Base-by-base conservation (phyloP, 2,888 invertebrate genomes). In the Lycaena phlaeas region DNA sequence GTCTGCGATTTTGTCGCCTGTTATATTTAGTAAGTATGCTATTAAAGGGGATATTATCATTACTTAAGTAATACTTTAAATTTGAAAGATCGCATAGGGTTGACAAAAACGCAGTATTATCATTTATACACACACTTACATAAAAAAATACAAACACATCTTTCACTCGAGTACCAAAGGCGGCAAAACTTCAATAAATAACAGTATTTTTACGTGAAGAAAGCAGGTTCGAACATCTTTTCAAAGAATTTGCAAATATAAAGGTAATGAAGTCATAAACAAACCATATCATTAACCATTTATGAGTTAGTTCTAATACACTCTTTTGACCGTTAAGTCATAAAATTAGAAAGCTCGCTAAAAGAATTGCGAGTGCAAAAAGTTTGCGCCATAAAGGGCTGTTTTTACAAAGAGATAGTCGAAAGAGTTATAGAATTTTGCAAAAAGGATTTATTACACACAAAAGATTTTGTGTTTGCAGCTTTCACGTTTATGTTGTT, bases 281-380 rank as follows among this genome's bases (percentile, higher is more conserved):
- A 18, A 22, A 34, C 11, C 3, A 22, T 3, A 9, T 22, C 4
- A 34, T n/a, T 34, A 18, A 12, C 11, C 22, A 18, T 7, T 17
- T 12, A 17, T 17, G 17, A 18, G 34, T 34, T 12, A 18, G 15
- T 18, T 14, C 7, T 18, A 18, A n/a, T 12, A 14, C 9, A 29
- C 14, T n/a, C 5, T 14, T 4, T 1, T 4, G n/a, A 6, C 18
- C 22, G 34, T 34, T 34, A 22, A 7, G 22, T 12, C 18, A 34
- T 34, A 34, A 34, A 34, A 18, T 34, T 34, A 37, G 40, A 42
- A 50, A 54, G 56, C 54, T 62, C 9, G 22, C 22, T 22, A 22
- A 68, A 51, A 55, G 54, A 55, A 53, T 22, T 2, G 22, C 22
- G 9, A 52, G 50, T 43, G 45, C 38, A 41, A 38, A 48, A 43